A percentile compares a stretch with the other conserved stretches of the same genome.
phyloP scores from a whole-genome alignment of 2,797 vertebrate species.

The Natrix natrix region DNA sequence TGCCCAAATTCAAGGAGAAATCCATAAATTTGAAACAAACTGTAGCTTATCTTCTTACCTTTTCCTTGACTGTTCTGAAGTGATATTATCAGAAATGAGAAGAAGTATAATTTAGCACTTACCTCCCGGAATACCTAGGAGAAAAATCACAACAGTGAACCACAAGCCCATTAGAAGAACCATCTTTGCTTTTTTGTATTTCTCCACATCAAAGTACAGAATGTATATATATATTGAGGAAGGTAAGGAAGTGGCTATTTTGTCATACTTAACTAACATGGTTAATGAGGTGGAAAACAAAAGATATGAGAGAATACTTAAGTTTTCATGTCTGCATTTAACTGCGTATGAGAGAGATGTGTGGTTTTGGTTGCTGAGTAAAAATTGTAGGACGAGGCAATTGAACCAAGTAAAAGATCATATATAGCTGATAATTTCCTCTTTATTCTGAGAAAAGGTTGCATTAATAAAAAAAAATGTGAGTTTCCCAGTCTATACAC shows the following conservation, averaged over 20 bases:
- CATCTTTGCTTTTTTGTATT: background rate
- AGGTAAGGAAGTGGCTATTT: background rate
- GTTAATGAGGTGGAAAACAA: background rate
- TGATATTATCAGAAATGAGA: background rate
- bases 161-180: background rate
- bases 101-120: background rate
- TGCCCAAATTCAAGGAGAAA: background rate
- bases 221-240: background rate
- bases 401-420: background rate
- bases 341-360: background rate
- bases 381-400: background rate
- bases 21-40: background rate
- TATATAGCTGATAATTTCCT: background rate
- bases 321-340: background rate
- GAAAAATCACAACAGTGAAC: background rate
- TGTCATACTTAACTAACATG: background rate
- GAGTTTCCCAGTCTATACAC: background rate
- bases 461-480: background rate
- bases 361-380: background rate
- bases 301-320: background rate
- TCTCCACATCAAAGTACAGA: background rate
- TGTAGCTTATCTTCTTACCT: background rate
- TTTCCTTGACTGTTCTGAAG: background rate
- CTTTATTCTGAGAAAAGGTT: background rate
- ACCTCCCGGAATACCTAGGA: constrained; percentile 4